These are phyloP conservation scores for Athetis lepigone DNA, from an alignment of 2,888 invertebrate genomes.

Conservation along the genomic window DNA sequence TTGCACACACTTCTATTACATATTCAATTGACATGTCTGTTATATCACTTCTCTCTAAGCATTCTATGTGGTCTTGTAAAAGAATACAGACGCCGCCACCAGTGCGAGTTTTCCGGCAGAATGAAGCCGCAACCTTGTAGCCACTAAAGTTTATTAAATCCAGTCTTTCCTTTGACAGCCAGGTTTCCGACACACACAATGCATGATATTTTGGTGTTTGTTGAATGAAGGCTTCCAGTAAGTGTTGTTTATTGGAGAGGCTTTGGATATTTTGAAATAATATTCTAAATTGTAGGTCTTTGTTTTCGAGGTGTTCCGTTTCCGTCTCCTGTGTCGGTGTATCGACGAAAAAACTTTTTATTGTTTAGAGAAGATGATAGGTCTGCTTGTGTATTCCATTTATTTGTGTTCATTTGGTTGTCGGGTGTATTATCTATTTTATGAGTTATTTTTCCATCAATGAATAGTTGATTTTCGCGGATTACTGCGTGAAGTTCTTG, in stretches of 20 bases:
- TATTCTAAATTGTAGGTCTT: conserved; percentile 5
- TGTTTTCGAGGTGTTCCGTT: neutral
- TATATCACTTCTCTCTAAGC: conserved; percentile 1
- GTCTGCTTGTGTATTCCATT: neutral
- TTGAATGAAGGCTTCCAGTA: too few species aligned
- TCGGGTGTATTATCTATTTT: neutral
- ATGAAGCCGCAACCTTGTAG: conserved; percentile 1
- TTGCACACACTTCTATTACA: conserved; percentile 8
- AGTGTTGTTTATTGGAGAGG: too few species aligned
- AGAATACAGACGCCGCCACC: conserved; percentile 4
- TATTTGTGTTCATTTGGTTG: neutral
- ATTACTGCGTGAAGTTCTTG: too few species aligned
- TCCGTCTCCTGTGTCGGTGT: neutral
- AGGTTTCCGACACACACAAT: too few species aligned
- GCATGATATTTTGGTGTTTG: too few species aligned
- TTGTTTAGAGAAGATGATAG: neutral
- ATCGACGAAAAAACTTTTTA: neutral
- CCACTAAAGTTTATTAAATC: too few species aligned
- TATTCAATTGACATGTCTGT: conserved; percentile 6
- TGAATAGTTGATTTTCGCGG: too few species aligned
- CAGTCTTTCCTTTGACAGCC: too few species aligned
- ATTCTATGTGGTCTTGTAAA: conserved; percentile 6
- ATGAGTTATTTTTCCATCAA: neutral
- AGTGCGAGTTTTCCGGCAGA: neutral
- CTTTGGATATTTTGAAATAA: too few species aligned